These are phyloP conservation scores for Willowsia nigromaculata DNA, from an alignment of 2,888 invertebrate genomes.

Conservation along the genomic window DNA sequence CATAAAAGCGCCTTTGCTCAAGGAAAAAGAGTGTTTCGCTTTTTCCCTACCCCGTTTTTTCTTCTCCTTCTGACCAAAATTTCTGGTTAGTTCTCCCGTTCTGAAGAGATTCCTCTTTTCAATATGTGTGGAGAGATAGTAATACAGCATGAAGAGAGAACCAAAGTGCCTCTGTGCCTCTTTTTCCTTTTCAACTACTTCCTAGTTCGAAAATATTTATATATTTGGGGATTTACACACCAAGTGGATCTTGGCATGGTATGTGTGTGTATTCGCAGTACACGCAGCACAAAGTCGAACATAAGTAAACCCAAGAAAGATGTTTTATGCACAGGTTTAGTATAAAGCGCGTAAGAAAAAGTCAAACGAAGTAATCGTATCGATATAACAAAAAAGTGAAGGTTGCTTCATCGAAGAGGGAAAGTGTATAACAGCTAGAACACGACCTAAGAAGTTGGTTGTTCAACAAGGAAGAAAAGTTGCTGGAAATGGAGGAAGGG, in stretches of 20 bases:
- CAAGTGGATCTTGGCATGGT: slow-evolving; percentile 37
- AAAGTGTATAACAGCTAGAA: background rate
- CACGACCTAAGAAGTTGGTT: background rate
- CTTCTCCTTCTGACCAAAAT: slow-evolving; percentile 22
- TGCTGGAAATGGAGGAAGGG: background rate
- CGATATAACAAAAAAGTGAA: background rate
- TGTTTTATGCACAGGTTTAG: slow-evolving; percentile 16
- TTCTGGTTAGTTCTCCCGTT: slow-evolving; percentile 13
- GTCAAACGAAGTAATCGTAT: background rate
- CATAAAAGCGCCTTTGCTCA: slow-evolving; percentile 34
- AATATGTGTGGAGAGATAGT: slow-evolving; percentile 26
- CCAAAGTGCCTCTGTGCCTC: background rate
- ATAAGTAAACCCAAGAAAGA: background rate
- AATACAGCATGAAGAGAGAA: background rate
- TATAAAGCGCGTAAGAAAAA: background rate
- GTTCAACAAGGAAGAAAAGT: background rate
- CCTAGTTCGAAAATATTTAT: slow-evolving; percentile 10
- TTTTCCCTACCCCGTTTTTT: background rate
- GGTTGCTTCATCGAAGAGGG: background rate
- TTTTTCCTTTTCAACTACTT: slow-evolving; percentile 20
- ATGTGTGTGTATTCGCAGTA: background rate
- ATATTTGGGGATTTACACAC: slow-evolving; percentile 28
- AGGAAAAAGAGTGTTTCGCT: slow-evolving; percentile 3
- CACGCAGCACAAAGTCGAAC: background rate
- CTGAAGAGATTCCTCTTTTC: slow-evolving; percentile 53